These are phyloP conservation scores for Epistrophe grossulariae DNA, from an alignment of 2,888 invertebrate genomes.

Conservation along the genomic window DNA sequence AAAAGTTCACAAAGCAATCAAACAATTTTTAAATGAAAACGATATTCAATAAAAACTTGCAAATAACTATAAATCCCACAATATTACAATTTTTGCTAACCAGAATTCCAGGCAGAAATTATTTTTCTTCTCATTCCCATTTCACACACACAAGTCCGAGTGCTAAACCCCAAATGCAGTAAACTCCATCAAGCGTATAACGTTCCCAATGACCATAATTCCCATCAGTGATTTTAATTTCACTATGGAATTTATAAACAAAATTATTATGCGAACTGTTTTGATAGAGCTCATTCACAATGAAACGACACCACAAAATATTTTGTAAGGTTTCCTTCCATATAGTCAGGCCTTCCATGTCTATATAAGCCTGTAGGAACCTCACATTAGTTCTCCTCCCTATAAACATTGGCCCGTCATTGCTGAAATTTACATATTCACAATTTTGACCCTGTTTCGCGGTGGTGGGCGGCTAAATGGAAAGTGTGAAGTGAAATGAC, in stretches of 20 bases:
- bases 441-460: conserved; percentile 22
- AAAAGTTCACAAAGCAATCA: no score
- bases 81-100: conserved; percentile 29
- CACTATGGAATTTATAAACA: conserved; percentile 64
- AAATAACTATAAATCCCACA: conserved; percentile 7
- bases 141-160: not conserved
- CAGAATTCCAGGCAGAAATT: not conserved
- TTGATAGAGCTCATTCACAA: conserved; percentile 69
- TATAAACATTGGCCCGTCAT: not conserved
- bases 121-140: not conserved
- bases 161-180: conserved; percentile 8
- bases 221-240: conserved; percentile 73
- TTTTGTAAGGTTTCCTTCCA: conserved; percentile 45
- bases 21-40: no score
- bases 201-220: conserved; percentile 69
- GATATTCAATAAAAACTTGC: not conserved
- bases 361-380: not conserved
- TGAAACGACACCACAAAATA: conserved; percentile 49
- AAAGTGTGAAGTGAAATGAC: conserved; percentile 40
- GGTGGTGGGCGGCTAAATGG: not conserved
- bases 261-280: conserved; percentile 69
- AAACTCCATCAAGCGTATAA: conserved; percentile 56
- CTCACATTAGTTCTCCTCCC: not conserved
- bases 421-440: conserved; percentile 52
- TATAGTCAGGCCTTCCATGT: not conserved